phyloP scores from a whole-genome alignment of 2,797 vertebrate genomes.

The Macrochelys suwanniensis region DNA sequence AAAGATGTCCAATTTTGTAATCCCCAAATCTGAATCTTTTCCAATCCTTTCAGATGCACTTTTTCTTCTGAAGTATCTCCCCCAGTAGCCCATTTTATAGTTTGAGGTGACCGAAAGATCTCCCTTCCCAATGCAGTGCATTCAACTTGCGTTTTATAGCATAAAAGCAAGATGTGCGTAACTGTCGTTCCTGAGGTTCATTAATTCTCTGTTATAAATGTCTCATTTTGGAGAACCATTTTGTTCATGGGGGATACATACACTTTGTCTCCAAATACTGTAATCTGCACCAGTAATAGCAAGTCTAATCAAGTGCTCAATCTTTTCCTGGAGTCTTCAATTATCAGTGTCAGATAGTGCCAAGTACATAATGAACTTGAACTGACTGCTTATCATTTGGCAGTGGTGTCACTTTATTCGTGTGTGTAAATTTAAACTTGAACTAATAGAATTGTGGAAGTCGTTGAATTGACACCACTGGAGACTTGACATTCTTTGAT shows the following conservation, averaged over 20 bases:
- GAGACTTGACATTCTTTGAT: background rate
- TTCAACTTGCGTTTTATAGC: background rate
- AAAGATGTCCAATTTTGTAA: background rate
- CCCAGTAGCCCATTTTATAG: background rate
- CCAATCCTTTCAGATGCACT: background rate
- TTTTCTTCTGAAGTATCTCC: background rate
- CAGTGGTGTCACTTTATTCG: rapidly evolving
- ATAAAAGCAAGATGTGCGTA: background rate
- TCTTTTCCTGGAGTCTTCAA: background rate
- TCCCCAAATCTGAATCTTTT: background rate
- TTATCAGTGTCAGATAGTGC: background rate
- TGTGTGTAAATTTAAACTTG: background rate
- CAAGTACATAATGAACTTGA: rapidly evolving
- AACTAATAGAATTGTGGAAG: background rate
- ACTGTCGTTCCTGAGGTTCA: background rate
- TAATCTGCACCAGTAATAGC: background rate
- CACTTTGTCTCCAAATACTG: background rate
- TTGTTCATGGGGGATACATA: background rate
- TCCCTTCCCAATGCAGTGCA: background rate
- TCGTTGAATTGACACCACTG: background rate
- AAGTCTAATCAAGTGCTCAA: background rate
- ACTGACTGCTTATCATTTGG: background rate
- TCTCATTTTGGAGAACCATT: background rate
- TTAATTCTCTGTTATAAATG: background rate
- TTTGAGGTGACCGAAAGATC: background rate